Base-by-base conservation (phyloP, 2,888 invertebrate genomes). In the Euphydryas editha region DNA sequence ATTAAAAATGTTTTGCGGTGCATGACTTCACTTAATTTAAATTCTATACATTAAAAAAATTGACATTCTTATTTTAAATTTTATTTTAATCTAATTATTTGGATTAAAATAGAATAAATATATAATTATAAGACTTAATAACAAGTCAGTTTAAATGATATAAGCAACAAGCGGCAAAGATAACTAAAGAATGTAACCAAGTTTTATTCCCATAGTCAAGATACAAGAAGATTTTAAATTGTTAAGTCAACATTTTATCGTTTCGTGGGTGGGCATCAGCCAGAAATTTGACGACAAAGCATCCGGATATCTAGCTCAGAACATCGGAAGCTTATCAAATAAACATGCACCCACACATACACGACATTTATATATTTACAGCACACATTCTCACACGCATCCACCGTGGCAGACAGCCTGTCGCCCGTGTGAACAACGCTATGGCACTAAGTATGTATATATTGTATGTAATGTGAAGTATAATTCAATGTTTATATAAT, bases 261-360 rank as follows among this genome's bases (percentile, higher is more conserved):
- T 71, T 62, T 65, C 72, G 82, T 86, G 87, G 89, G 90, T 90
- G 89, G 90, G 84, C 86, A 73, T 69, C 74, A 78, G 74, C 75
- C 70, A 84, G 88, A 87, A 86, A 87, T 88, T 85, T 72, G 86
- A 87, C 78, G 84, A 87, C 84, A 75, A 83, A 83, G 83, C 84
- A 83, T 86, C 90, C 85, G 85, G 88, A 86, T 84, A 83, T 81
- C 84, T 87, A 87, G 86, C 82, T 84, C 79, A 80, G 80, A 82
- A 78, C 86, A 86, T 90, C 87, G 87, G 89, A 89, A 92, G 88
- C 90, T 92, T 92, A 92, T 92, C 90, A 88, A 86, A 87, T 84
- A 89, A 89, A 90, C 86, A 86, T 78, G 79, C 84, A 85, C 90
- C 78, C 88, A 89, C 88, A 88, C 88, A 85, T 67, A 76, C 81